These are phyloP conservation scores for Toxotes lorentzi DNA, from an alignment of 2,797 vertebrate species.

Conservation along the genomic window DNA sequence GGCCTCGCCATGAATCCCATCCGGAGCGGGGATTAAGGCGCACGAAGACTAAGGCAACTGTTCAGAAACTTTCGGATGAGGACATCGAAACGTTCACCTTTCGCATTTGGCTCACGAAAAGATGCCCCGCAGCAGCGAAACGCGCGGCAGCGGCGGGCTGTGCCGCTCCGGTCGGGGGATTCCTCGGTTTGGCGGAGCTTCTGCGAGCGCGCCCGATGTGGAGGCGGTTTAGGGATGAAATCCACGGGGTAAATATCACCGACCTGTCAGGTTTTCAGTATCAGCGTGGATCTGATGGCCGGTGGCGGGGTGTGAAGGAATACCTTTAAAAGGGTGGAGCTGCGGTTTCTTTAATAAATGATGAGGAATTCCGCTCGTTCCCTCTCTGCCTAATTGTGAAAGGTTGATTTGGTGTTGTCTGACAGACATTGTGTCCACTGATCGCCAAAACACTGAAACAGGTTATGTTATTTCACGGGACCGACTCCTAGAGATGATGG, in stretches of 20 bases:
- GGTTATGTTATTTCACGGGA: constrained; percentile 54
- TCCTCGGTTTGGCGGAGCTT: constrained; percentile 60
- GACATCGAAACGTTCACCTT: constrained; percentile 24
- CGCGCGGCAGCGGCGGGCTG: constrained; percentile 67
- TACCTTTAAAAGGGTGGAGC: constrained; percentile 77
- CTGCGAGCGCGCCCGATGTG: constrained; percentile 38
- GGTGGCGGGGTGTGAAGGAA: constrained; percentile 24
- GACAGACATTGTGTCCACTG: constrained; percentile 8
- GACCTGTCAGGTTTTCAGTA: neutral
- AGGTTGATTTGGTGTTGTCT: constrained; percentile 54
- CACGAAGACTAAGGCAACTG: constrained; percentile 14
- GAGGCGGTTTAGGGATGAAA: constrained; percentile 57
- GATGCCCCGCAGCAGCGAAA: constrained; percentile 48
- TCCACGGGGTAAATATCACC: constrained; percentile 31
- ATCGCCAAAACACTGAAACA: constrained; percentile 39
- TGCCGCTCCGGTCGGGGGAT: constrained; percentile 66
- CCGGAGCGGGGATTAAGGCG: constrained; percentile 44
- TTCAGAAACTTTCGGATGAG: constrained; percentile 48
- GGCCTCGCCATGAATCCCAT: constrained; percentile 70
- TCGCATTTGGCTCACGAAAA: constrained; percentile 32
- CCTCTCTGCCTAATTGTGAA: constrained; percentile 32
- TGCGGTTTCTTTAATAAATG: constrained; percentile 79
- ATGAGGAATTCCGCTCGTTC: constrained; percentile 70
- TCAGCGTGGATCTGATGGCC: constrained; percentile 15
- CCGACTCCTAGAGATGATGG: constrained; percentile 42